Base-by-base conservation (phyloP, 2,888 invertebrate species). In the Lysandra coridon region DNA sequence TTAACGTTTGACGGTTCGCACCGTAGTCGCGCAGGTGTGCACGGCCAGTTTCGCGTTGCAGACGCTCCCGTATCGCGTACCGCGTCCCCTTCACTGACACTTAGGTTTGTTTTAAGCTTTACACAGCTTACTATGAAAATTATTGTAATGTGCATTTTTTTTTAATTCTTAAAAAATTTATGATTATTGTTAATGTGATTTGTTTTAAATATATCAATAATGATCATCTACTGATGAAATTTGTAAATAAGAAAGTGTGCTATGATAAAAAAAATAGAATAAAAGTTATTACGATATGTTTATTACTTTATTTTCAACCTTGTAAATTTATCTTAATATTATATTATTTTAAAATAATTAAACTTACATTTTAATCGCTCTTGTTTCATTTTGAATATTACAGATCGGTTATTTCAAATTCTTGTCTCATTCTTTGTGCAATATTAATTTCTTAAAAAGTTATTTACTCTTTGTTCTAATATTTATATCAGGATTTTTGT, bases 251-350 rank as follows among this genome's bases (percentile, higher is more conserved):
- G 69, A 6, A 69, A 33, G 30, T 64, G 30, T 30, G 64, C 23
- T 64, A 64, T 64, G 64, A 30, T 64, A 2, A 12, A 30, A 73
- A 44, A 74, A 44, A 76, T 76, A 12, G 23, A 75, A 75, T 75
- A 76, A 76, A 76, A 75, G 23, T 49, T 49, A 57, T 33, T 33
- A 33, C 30, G 30, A 76, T 30, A 53, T 76, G 33, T 76, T 74
- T 74, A 44, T 30, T 57, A 76, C 57, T 76, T 53, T 53, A 53
- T 76, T 76, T 76, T 76, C 33, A 76, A 30, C 76, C 76, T 76
- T 53, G 76, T 76, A 75, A 49, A 75, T 75, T 75, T 49, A 44
- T 49, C 53, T 76, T 76, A 76, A 57, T 23, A 14, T 53, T 76
- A 76, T 33, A 17, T 33, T 53, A 53, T 53, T 30, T 5, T 75